Base-by-base conservation (phyloP, 1,140 invertebrate genomes). In the Drosophila asahinai region DNA sequence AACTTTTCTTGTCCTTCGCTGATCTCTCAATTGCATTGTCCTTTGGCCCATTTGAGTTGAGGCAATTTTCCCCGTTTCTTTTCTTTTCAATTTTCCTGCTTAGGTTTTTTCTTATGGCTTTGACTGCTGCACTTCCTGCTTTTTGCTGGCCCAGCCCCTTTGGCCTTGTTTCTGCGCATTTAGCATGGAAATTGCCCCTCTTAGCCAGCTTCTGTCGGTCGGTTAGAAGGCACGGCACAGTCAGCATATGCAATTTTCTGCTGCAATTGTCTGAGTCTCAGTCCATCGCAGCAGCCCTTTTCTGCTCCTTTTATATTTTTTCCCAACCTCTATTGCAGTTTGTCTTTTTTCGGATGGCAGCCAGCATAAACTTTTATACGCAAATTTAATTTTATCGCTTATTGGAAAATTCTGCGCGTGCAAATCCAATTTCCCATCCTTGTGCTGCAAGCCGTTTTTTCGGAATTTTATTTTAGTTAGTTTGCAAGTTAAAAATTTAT, bases 201-300 rank as follows among this genome's bases (percentile, higher is more conserved):
- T 72, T 42, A 30, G 15, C 58, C 58, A 15, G 45, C 22, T 45
- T 68, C 38, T 68, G 66, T 52, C 66, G 43, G 43, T 47, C 19
- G 40, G 47, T 38, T 72, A 36, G 68, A 33, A 36, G 52, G 45
- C 70, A 59, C 22, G 54, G 54, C 54, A 57, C 54, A 40, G 54
- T 60, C 67, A 74, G 71, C 71, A 74, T 74, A 74, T 74, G 71
- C 67, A 74, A 74, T 74, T 74, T 73, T 73, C 67, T 49, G 55
- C 54, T 61, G 71, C 71, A 73, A 73, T 73, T 73, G 70, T 73
- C 68, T 71, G 52, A 59, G 70, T 73, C 68, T 59, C 36, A 59
- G 33, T 51, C 45, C 51, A 48, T 40, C 48, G 17, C 7, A 33
- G 30, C 54, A 40, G 51, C 33, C 22, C 43, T 58, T 40, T 49